A percentile compares a stretch with the other conserved stretches of the same genome.
Conservation (phyloP, 2,888 invertebrate genomes). For the Ornithoptera priamus region DNA sequence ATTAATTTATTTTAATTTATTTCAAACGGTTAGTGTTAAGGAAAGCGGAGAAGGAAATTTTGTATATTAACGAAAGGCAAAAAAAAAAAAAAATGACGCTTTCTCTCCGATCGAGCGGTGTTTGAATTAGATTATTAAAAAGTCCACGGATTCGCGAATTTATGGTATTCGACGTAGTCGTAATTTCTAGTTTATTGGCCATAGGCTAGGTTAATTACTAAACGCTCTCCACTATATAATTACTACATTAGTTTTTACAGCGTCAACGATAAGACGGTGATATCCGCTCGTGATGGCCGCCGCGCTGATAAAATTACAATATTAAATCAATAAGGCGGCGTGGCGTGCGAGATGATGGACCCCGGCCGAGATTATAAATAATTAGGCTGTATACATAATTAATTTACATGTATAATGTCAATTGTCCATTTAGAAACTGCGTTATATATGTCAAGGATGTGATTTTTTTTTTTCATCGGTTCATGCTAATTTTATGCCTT, state of each 20-base stretch:
- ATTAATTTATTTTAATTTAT: constrained; percentile 14
- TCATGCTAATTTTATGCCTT: constrained; percentile 13
- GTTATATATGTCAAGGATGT: constrained; percentile 38
- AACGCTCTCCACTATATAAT: constrained; percentile 14
- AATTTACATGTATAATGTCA: constrained; percentile 36
- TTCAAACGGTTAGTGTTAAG: background rate
- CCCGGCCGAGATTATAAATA: constrained; percentile 35
- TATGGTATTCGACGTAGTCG: constrained; percentile 5
- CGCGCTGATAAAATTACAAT: constrained; percentile 41
- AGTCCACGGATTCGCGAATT: constrained; percentile 4
- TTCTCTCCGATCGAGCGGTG: constrained; percentile 3
- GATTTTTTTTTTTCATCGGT: constrained; percentile 22
- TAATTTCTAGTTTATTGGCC: constrained; percentile 18
- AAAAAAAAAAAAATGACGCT: constrained; percentile 14
- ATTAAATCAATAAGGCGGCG: constrained; percentile 47
- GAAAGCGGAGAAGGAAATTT: constrained; percentile 4
- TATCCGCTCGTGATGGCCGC: constrained; percentile 25
- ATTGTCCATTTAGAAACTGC: constrained; percentile 33
- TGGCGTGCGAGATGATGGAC: constrained; percentile 21
- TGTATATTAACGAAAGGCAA: background rate
- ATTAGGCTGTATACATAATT: constrained; percentile 40
- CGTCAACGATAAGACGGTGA: constrained; percentile 13
- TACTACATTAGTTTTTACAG: constrained; percentile 25
- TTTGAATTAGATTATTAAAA: constrained; percentile 1
- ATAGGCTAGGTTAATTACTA: constrained; percentile 15